These are phyloP conservation scores for Drosophila kanapiae DNA, from an alignment of 1,140 invertebrate genomes.

Conservation along the genomic window DNA sequence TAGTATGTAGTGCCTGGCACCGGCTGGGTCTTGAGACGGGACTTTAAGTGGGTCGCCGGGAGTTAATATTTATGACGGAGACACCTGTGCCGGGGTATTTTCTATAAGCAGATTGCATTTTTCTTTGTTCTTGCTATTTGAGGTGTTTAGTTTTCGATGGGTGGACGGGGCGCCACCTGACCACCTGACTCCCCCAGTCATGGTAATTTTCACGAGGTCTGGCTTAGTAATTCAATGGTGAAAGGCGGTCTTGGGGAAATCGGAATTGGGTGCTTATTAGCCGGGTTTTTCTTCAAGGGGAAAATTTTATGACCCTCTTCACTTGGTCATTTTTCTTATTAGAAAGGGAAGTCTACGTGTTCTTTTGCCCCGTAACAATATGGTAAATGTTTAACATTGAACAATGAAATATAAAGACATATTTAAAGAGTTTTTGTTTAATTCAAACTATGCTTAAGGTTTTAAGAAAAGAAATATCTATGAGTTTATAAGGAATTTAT, in stretches of 20 bases:
- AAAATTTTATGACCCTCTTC: neutral
- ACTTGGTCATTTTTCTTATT: slow-evolving; percentile 3
- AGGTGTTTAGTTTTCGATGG: slow-evolving; percentile 23
- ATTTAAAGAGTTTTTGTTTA: neutral
- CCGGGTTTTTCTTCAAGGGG: neutral
- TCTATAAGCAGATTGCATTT: slow-evolving; percentile 35
- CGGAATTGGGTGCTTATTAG: slow-evolving; percentile 11
- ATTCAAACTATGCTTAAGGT: neutral
- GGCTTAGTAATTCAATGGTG: slow-evolving; percentile 6
- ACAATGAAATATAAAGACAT: neutral
- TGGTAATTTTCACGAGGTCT: slow-evolving; percentile 29
- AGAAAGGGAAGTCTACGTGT: neutral
- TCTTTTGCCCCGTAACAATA: neutral
- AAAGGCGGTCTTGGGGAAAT: slow-evolving; percentile 10
- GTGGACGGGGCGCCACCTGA: neutral
- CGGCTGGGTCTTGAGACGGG: slow-evolving; percentile 30
- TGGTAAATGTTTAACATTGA: neutral
- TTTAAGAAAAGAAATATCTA: neutral
- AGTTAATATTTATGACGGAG: slow-evolving; percentile 50
- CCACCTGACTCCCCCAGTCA: slow-evolving; percentile 24
- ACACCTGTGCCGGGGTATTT: slow-evolving; percentile 55
- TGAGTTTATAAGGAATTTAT: neutral
- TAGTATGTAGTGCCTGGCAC: slow-evolving; percentile 22
- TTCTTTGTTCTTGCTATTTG: slow-evolving; percentile 29
- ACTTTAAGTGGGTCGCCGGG: slow-evolving; percentile 55